Percentiles rank a stretch among this genome's conserved stretches.
Evolutionary conservation across 2,797 vertebrate genomes (phyloP).

Genomic region (Muraenolepis orangiensis): DNA sequence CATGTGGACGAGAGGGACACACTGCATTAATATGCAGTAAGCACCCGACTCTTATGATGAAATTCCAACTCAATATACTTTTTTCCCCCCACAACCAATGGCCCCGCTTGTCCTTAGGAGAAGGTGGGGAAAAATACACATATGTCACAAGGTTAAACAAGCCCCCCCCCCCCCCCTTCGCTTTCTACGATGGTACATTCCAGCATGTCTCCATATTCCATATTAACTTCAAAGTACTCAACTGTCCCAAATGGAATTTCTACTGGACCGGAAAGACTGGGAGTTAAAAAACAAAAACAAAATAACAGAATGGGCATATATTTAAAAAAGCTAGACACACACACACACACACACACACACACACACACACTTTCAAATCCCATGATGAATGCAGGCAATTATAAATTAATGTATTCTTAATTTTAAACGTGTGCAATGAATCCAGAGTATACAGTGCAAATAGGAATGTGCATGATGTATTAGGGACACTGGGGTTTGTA

Average conservation of each 20-base stretch:
- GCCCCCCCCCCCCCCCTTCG: background rate
- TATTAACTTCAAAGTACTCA: background rate
- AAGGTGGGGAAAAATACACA: background rate
- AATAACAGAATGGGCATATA: background rate
- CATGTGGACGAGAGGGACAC: no score
- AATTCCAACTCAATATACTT: no score
- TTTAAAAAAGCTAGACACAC: background rate
- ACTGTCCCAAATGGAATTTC: background rate
- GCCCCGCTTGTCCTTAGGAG: background rate
- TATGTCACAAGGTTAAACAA: background rate
- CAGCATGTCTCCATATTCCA: background rate
- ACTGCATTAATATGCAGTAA: no score
- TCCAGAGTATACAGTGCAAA: background rate
- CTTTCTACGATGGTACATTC: background rate
- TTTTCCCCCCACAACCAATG: no score
- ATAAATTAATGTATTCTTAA: background rate
- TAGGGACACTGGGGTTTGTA: background rate
- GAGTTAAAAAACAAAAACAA: background rate
- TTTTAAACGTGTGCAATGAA: background rate
- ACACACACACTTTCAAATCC: background rate
- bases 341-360: background rate
- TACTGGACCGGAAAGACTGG: background rate
- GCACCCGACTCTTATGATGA: no score
- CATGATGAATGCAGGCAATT: background rate
- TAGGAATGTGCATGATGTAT: no score